Evolutionary conservation across 2,888 invertebrate species (phyloP).

Genomic region (Lacanobia wlatinum): DNA sequence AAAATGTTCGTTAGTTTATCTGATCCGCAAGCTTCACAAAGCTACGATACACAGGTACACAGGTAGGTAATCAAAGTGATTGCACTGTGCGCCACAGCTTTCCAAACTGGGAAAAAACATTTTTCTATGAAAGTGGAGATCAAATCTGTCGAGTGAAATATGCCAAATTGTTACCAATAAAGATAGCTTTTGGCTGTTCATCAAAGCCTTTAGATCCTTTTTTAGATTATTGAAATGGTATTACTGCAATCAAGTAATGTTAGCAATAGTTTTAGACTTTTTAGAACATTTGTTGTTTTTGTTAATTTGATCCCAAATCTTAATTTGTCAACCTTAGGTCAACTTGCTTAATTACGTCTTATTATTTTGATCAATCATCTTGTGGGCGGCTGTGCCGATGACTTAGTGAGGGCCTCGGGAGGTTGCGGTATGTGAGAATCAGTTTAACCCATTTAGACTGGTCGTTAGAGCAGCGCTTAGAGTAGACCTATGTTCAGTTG

Average conservation of each 20-base stretch:
- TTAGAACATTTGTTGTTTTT: too few relatives aligned
- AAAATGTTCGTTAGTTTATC: constrained; percentile 38
- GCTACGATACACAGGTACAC: constrained; percentile 16
- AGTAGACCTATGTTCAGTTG: too few relatives aligned
- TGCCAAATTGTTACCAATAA: constrained; percentile 23
- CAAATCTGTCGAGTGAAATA: constrained; percentile 17
- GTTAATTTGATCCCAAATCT: too few relatives aligned
- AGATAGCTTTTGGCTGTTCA: neutral
- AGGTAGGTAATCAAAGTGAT: constrained; percentile 53
- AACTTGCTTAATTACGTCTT: too few relatives aligned
- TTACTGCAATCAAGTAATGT: neutral
- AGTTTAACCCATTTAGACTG: too few relatives aligned
- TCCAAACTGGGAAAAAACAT: constrained; percentile 26
- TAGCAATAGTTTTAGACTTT: too few relatives aligned
- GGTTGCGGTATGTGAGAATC: too few relatives aligned
- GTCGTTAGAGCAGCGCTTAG: too few relatives aligned
- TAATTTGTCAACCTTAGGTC: too few relatives aligned
- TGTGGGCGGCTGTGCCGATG: too few relatives aligned
- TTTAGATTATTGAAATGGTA: neutral
- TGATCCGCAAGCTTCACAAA: constrained; percentile 38
- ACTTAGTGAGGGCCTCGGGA: too few relatives aligned
- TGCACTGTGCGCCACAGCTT: constrained; percentile 24
- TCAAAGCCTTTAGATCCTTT: neutral
- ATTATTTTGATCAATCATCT: too few relatives aligned
- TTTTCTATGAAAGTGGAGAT: constrained; percentile 25